Conservation (phyloP, 2,113 vertebrate genomes). For the Colius striatus region DNA sequence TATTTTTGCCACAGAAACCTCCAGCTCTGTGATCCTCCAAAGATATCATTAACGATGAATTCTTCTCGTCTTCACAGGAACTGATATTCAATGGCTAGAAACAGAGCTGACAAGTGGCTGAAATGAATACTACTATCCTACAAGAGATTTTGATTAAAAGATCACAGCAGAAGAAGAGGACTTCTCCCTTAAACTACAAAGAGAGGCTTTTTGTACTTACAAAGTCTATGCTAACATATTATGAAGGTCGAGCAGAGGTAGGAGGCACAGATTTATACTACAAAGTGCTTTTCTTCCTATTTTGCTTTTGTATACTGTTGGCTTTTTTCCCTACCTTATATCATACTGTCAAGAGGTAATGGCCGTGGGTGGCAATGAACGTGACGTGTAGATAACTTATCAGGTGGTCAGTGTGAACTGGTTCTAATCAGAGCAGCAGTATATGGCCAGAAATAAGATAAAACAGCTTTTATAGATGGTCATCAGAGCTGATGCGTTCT, state of each 20-base stretch:
- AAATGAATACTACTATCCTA: slow-evolving; percentile 89
- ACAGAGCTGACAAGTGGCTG: slow-evolving; percentile 73
- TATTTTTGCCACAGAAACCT: background rate
- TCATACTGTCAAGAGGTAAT: background rate
- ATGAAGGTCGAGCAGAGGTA: slow-evolving; percentile 90
- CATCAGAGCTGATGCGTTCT: background rate
- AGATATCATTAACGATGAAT: background rate
- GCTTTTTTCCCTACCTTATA: background rate
- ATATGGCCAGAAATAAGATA: background rate
- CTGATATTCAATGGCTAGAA: slow-evolving; percentile 81
- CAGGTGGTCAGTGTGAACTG: background rate
- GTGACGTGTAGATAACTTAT: background rate
- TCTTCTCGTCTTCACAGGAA: slow-evolving; percentile 40
- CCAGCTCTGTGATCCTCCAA: background rate
- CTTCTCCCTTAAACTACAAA: slow-evolving; percentile 94
- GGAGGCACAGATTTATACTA: background rate
- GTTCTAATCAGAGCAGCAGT: background rate
- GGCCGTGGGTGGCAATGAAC: background rate
- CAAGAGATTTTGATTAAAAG: slow-evolving; percentile 93
- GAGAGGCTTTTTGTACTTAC: slow-evolving; percentile 92
- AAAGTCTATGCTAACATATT: slow-evolving; percentile 86
- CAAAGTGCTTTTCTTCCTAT: background rate
- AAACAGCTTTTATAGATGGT: background rate
- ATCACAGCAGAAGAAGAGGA: slow-evolving; percentile 94
- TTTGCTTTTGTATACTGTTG: background rate